phyloP scores from a whole-genome alignment of 2,113 vertebrate genomes.

The Eulemur macaco region DNA sequence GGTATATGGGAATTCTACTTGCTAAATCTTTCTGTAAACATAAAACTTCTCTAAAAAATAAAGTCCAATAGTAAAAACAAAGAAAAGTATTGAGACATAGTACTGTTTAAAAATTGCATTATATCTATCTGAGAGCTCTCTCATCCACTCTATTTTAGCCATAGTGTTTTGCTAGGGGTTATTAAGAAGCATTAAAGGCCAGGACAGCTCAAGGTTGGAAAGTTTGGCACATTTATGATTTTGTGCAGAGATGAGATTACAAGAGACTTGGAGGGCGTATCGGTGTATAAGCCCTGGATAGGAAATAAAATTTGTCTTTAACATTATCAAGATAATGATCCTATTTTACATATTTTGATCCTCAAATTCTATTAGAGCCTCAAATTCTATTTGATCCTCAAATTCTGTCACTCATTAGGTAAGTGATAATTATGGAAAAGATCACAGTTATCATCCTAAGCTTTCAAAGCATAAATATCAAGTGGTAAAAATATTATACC shows the following conservation, averaged over 20 bases:
- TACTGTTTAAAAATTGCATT: not conserved
- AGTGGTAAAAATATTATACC: not conserved
- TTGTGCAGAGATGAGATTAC: not conserved
- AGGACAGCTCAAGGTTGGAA: not conserved
- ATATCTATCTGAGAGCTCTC: not conserved
- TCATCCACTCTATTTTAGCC: not conserved
- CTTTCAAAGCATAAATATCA: not conserved
- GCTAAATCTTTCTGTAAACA: not conserved
- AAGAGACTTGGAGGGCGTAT: not conserved
- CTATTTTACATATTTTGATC: not conserved
- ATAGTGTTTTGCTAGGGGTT: not conserved
- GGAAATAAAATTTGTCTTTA: not conserved
- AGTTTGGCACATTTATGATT: too few relatives aligned
- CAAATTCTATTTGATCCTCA: not conserved
- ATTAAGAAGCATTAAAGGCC: not conserved
- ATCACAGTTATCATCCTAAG: not conserved
- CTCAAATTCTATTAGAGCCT: not conserved
- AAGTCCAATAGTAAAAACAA: not conserved
- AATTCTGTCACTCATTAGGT: not conserved
- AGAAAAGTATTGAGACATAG: not conserved
- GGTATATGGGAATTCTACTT: not conserved
- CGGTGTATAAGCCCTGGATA: not conserved
- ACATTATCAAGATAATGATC: not conserved
- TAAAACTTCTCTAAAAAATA: not conserved
- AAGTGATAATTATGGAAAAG: not conserved